Evolutionary conservation across 2,113 vertebrate genomes (phyloP).

Genomic region (Cyprichromis sp.): DNA sequence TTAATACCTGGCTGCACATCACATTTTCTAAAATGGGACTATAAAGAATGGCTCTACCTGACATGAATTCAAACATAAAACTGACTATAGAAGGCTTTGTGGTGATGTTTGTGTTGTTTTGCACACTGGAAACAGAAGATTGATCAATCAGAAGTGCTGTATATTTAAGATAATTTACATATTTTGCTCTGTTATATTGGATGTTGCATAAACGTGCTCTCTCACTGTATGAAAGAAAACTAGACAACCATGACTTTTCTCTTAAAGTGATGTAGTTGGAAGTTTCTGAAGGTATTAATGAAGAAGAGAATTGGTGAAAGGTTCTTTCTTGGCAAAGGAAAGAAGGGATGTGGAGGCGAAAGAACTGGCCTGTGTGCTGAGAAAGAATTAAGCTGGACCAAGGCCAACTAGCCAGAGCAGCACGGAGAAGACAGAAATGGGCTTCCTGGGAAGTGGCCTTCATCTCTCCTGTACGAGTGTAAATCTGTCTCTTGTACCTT

Average conservation of each 20-base stretch:
- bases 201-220: background rate
- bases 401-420: constrained; percentile 23
- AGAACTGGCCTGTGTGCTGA: constrained; percentile 35
- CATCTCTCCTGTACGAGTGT: constrained; percentile 29
- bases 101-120: background rate
- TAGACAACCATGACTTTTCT: background rate
- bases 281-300: background rate
- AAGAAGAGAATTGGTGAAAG: constrained; percentile 6
- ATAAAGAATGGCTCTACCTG: background rate
- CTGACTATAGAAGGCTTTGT: background rate
- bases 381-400: constrained; percentile 57
- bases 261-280: background rate
- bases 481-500: constrained; percentile 56
- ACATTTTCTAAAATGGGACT: background rate
- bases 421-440: constrained; percentile 22
- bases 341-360: background rate
- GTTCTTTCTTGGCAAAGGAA: background rate
- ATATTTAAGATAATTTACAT: background rate
- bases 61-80: background rate
- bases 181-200: background rate
- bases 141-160: background rate
- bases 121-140: background rate
- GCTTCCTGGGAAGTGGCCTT: constrained; percentile 45
- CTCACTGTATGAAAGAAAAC: background rate
- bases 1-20: constrained; percentile 9